Evolutionary conservation across 2,797 vertebrate genomes (phyloP).

Genomic region (Labroides dimidiatus): DNA sequence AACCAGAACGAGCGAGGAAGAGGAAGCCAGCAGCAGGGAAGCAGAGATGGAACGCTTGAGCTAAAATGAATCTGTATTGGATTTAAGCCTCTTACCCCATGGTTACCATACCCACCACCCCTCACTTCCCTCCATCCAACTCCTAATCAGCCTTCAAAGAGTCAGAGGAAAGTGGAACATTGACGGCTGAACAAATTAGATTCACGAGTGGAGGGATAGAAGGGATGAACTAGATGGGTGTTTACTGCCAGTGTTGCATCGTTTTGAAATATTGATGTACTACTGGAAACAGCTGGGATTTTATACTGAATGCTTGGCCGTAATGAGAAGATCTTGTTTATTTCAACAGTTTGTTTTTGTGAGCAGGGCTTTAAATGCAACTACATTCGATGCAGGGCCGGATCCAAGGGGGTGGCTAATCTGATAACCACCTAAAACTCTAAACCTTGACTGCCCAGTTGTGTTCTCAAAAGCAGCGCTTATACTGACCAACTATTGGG

Average conservation of each 20-base stretch:
- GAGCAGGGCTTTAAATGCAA: neutral
- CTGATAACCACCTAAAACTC: too few relatives aligned
- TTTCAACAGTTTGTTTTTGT: neutral
- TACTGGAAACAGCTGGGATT: neutral
- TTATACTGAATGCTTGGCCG: neutral
- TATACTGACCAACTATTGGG: too few relatives aligned
- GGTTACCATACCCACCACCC: constrained; percentile 46
- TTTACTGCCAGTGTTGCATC: constrained; percentile 4
- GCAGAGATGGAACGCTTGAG: constrained; percentile 46
- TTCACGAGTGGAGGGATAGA: neutral
- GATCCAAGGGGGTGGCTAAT: too few relatives aligned
- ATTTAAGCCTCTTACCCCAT: constrained; percentile 76
- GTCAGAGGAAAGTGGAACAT: constrained; percentile 59
- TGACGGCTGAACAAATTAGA: constrained; percentile 45
- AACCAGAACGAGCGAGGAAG: constrained; percentile 17
- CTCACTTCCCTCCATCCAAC: constrained; percentile 33
- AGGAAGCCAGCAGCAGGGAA: constrained; percentile 23
- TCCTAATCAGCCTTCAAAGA: constrained; percentile 62
- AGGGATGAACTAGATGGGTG: neutral
- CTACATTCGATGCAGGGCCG: neutral
- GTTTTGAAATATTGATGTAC: constrained; percentile 22
- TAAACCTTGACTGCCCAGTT: too few relatives aligned
- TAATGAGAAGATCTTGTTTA: neutral
- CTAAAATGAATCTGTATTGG: constrained; percentile 69
- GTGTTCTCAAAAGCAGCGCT: too few relatives aligned